Conservation (phyloP, 53 echinoderm and acorn worm species). For the Crossaster papposus region DNA sequence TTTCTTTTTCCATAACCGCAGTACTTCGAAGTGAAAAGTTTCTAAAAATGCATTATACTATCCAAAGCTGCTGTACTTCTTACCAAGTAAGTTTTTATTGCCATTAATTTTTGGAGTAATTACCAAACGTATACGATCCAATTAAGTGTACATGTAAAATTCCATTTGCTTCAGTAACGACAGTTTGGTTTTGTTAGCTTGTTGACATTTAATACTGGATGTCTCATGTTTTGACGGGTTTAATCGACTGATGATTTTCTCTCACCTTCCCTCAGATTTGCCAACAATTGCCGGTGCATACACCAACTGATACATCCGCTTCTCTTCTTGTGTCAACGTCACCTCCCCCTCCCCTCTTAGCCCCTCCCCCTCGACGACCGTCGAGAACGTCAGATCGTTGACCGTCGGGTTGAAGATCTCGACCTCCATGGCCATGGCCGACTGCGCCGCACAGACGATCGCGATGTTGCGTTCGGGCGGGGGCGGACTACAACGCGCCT, state of each 20-base stretch:
- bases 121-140: too few relatives aligned
- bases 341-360: constrained; percentile 75
- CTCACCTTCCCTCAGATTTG: constrained; percentile 84
- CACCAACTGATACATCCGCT: constrained; percentile 85
- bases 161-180: too few relatives aligned
- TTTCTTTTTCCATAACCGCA: too few relatives aligned
- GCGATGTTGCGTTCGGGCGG: constrained; percentile 78
- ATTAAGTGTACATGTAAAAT: too few relatives aligned
- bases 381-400: constrained; percentile 79
- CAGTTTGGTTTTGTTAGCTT: not conserved
- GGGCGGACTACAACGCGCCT: constrained; percentile 72
- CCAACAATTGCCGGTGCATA: constrained; percentile 93
- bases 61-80: too few relatives aligned
- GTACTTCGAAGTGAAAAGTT: too few relatives aligned
- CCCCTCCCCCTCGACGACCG: constrained; percentile 84
- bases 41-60: too few relatives aligned
- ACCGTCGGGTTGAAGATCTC: constrained; percentile 87
- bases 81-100: too few relatives aligned
- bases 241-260: not conserved
- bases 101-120: too few relatives aligned
- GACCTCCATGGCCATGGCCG: constrained; percentile 91
- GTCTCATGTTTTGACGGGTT: not conserved
- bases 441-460: constrained; percentile 89
- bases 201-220: not conserved
- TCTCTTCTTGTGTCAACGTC: constrained; percentile 79